Evolutionary conservation across 2,113 vertebrate species (phyloP), one percentile per base, ranked within the genome.

Genomic region (Azemiops feae): DNA sequence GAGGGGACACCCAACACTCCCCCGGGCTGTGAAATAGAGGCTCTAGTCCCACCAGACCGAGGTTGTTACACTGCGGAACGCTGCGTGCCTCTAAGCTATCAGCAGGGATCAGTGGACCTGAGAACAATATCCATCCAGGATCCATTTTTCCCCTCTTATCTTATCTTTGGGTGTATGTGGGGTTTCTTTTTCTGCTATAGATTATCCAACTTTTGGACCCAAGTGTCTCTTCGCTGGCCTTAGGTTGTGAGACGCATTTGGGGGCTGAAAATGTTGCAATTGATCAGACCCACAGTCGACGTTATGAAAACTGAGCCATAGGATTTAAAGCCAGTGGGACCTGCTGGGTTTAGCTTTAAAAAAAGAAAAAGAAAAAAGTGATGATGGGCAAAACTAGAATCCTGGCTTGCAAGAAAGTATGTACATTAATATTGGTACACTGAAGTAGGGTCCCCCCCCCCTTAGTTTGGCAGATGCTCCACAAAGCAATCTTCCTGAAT

Each of bases 361-460:
- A 53, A 30, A 85, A 52, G 9, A 18, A 23, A 27, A 34, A 30
- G 1, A 27, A 14, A 23, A 50, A 14, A 22, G 22, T 1, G 22
- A 12, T 27, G 5, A n/a, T 39, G 25, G 10, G 7, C 1, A 39
- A 30, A 53, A 64, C 52, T 52, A 69, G n/a, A 27, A 64, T 88
- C 18, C 4, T 69, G n/a, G 20, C 2, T 53, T 69, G 47, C 25
- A 52, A 45, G 47, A 23, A 53, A 53, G 88, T 23, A 27, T 53
- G 18, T 39, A 6, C 10, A n/a, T 1, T 3, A 14, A 45, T 6
- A 2, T 25, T 53, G 34, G 55, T 85, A 43, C 34, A 18, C 30
- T 43, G 53, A 43, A 34, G 12, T 27, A 5, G 4, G 2, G 2
- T 85, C 10, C 1, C 7, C 1, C 3, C 0, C 60, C 58, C 0